Evolutionary conservation across 2,797 vertebrate genomes (phyloP), one percentile per base, ranked within the genome.

Genomic region (Pipistrellus nathusii): DNA sequence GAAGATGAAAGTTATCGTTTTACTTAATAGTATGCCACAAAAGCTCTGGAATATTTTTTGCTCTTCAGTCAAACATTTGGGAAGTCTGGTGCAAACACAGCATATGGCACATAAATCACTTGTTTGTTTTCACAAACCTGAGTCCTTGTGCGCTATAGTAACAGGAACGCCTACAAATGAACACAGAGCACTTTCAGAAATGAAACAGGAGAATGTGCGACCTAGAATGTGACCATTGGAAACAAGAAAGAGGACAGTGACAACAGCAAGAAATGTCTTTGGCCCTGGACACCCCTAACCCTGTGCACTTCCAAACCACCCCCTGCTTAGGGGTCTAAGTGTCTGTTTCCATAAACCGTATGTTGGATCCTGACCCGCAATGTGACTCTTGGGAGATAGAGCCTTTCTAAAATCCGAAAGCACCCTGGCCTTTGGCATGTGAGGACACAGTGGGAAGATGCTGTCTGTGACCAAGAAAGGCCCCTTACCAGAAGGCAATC

Each of bases 61-160:
- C 90, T 96, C 93, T 64, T 83, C 57, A 82, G 83, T 86, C 94
- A 88, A 94, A 68, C 46, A 80, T 71, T 90, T 66, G 11, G 13
- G 44, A 93, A 81, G 30, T 62, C 69, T 41, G 59, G 48, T 12
- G 57, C 85, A 96, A 76, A 66, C 90, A 84, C 3, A 48, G 85
- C 13, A 10, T 0, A 4, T 38, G 80, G 80, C 68, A 41, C 64
- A 78, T 81, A 69, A 88, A 30, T 10, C 93, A 38, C 57, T 30
- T 68, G 5, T 68, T 27, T 25, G 66, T 66, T 48, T 48, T 77
- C 85, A 98, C 97, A 94, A 95, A 98, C 97, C 98, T 96, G 97
- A 86, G 75, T 82, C 95, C 94, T 94, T 85, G 2, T 73, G 93
- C 48, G 80, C 94, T 94, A 92, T 27, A 17, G 90, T 64, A 83